Evolutionary conservation across 2,797 vertebrate species (phyloP), one percentile per base, ranked within the genome.

Genomic region (Bryconaethiops microstoma): DNA sequence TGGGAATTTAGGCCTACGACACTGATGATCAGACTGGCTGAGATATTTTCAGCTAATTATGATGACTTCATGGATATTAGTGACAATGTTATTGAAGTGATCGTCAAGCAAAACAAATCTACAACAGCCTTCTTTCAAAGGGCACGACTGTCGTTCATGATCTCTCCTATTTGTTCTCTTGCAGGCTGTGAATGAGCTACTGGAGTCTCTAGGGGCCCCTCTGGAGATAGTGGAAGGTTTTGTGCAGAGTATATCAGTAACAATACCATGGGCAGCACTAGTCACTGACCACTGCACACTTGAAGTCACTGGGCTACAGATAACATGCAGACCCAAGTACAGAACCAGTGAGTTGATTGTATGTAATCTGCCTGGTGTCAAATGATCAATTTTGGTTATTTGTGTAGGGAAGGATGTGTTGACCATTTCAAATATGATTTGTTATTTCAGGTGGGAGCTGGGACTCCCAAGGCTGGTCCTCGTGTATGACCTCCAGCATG

Each of bases 401-500:
- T 50, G 52, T 52, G 25, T 40, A 48, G 14, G 59, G 12, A 23
- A 55, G 29, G 23, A 23, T 40, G 14, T 57, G 65, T 12, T 60
- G 40, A 35, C 48, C 9, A 52, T 35, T 55, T 76, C 59, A 67
- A 17, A 19, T 70, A 42, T 52, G 9, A 5, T 57, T 42, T 78
- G 17, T 35, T 86, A 25, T 13, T 64, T 52, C 83, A 95, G 95
- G 88, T 72, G 91, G 92, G 1, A 92, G 92, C 62, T 92, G 94
- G 63, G 96, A 97, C 84, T 95, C 96, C 2, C 96, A 97, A 87
- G 95, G 91, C 82, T 97, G 96, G 96, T 95, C 96, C 8, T 95
- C 96, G 2, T 96, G 95, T 86, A 98, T 98, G 97, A 97, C 96
- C 48, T 97, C 96, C 50, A 97, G 96, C 92, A 96, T 98, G 93